These are phyloP conservation scores for Ephestia elutella DNA, from an alignment of 1,140 invertebrate genomes.

Conservation along the genomic window DNA sequence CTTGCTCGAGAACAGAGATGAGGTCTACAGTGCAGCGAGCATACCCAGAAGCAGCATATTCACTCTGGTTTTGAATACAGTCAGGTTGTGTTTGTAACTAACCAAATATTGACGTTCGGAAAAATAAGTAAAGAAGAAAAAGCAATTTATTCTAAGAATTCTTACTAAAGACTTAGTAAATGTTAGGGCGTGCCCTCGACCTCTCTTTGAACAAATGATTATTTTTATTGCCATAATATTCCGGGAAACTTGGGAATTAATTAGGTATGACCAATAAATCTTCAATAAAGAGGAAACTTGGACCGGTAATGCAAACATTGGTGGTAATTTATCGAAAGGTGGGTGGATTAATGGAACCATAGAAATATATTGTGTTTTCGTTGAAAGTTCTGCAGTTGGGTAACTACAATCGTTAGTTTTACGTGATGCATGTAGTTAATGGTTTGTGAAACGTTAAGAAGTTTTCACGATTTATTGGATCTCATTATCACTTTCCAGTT, in stretches of 20 bases:
- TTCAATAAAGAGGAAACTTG: not conserved
- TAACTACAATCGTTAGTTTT: not conserved
- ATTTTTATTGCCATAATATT: constrained; percentile 31
- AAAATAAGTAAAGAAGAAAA: too few relatives aligned
- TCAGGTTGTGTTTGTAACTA: too few relatives aligned
- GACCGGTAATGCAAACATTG: constrained; percentile 3
- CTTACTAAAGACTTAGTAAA: not conserved
- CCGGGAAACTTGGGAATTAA: constrained; percentile 23
- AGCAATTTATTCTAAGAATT: not conserved
- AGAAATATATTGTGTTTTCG: not conserved
- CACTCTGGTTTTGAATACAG: too few relatives aligned
- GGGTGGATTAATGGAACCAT: not conserved
- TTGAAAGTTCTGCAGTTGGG: not conserved
- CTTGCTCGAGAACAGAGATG: too few relatives aligned
- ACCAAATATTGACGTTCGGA: too few relatives aligned
- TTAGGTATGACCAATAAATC: constrained; percentile 29
- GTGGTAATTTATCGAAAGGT: constrained; percentile 3
- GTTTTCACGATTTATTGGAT: too few relatives aligned
- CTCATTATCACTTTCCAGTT: too few relatives aligned
- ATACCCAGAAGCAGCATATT: too few relatives aligned
- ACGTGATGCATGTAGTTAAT: not conserved
- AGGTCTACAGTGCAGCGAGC: too few relatives aligned
- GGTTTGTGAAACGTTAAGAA: not conserved
- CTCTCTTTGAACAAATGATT: constrained; percentile 29
- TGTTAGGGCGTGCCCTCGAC: not conserved